Evolutionary conservation across 2,888 invertebrate genomes (phyloP).

Genomic region (Brenthis daphne): DNA sequence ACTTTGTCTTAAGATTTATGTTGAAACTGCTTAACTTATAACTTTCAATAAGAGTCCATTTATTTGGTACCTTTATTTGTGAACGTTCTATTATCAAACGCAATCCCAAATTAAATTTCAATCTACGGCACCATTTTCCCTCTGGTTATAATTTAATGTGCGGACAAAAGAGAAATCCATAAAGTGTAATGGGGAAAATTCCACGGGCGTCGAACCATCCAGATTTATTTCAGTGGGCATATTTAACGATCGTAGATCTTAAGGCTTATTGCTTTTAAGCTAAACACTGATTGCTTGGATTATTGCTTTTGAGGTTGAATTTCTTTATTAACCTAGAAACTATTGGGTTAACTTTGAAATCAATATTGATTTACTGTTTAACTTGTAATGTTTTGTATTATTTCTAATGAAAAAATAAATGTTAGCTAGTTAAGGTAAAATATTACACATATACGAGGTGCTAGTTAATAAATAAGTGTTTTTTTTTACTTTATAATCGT

Average conservation of each 20-base stretch:
- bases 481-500: no score
- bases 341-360: neutral
- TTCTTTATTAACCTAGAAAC: slow-evolving; percentile 14
- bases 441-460: no score
- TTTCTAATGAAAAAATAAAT: no score
- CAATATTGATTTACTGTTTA: no score
- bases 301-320: slow-evolving; percentile 22
- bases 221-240: slow-evolving; percentile 70
- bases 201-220: slow-evolving; percentile 65
- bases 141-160: slow-evolving; percentile 74
- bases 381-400: no score
- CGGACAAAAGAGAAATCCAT: slow-evolving; percentile 74
- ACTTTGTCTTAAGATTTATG: neutral
- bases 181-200: slow-evolving; percentile 77
- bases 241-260: slow-evolving; percentile 45
- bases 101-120: slow-evolving; percentile 65
- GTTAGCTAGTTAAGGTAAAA: no score
- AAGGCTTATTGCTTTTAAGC: slow-evolving; percentile 36
- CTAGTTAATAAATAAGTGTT: no score
- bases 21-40: neutral
- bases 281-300: slow-evolving; percentile 32
- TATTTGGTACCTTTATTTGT: slow-evolving; percentile 46
- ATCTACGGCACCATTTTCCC: slow-evolving; percentile 60
- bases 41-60: slow-evolving; percentile 39
- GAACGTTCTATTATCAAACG: slow-evolving; percentile 47